Base-by-base conservation (phyloP, 2,113 vertebrate genomes). In the Chaenogobius annularis region DNA sequence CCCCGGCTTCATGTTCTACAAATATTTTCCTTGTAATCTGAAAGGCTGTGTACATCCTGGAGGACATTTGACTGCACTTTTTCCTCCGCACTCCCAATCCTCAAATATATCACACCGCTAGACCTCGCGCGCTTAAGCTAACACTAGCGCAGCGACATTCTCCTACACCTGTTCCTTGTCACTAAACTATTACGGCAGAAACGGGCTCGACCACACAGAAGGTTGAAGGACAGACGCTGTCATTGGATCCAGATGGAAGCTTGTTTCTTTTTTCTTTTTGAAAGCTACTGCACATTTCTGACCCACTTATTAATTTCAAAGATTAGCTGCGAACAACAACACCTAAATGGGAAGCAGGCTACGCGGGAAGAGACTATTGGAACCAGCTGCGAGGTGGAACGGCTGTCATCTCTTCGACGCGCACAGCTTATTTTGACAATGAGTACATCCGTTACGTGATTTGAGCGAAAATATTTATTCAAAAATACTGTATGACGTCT, bases 21-120 rank as follows among this genome's bases (percentile, higher is more conserved):
- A 92, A 94, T 91, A 94, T 94, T 94, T 92, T 82, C 78, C 89
- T 92, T 92, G 91, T 92, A 93, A 94, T 88, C 63, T 86, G 77
- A 85, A 92, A 90, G 73, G 68, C 86, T 83, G 87, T 82, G 87
- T 90, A 92, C 89, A 91, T 88, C 88, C 81, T 75, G 67, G 83
- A 92, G 80, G 66, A 82, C 84, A 74, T 89, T 85, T 86, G 72
- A 59, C 77, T 77, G 71, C 85, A 81, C 85, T 83, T 74, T 78
- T 56, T 69, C 71, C 82, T 65, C 77, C 85, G 85, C 85, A 76
- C 79, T 65, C 26, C 59, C 59, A 44, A 17, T 31, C 63, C 61
- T 65, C 78, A 70, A 72, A 72, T 71, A 10, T 8, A 68, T 40
- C 37, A 40, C 37, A 9, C 59, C 62, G 68, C 59, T 19, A 63